A percentile compares a stretch with the other conserved stretches of the same genome.
These are phyloP conservation scores for Otolemur crassicaudatus DNA, from an alignment of 2,797 vertebrate species.

Conservation along the genomic window DNA sequence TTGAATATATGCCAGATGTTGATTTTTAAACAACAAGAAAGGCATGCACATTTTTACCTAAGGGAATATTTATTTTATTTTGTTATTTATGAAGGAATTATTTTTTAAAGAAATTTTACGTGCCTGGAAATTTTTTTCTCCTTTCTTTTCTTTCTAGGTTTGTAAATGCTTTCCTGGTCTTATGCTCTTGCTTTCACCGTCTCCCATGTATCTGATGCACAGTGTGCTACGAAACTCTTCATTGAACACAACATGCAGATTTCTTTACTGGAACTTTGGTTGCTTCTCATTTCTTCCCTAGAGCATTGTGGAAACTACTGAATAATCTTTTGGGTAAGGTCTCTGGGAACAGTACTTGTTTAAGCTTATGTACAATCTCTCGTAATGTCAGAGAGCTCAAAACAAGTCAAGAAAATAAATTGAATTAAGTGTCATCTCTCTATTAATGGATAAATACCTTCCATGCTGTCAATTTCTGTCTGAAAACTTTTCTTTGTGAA, in stretches of 20 bases:
- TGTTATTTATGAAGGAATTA: background rate
- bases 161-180: background rate
- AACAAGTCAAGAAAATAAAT: background rate
- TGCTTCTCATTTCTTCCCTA: background rate
- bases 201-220: background rate
- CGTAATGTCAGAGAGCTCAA: background rate
- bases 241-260: background rate
- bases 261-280: background rate
- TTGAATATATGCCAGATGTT: background rate
- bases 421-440: background rate
- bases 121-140: background rate
- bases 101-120: background rate
- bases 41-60: background rate
- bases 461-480: background rate
- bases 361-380: background rate
- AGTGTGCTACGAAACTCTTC: background rate
- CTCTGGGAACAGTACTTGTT: background rate
- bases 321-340: background rate
- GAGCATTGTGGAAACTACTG: background rate
- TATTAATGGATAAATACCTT: background rate
- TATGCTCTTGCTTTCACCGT: background rate
- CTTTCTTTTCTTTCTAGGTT: background rate
- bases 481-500: constrained; percentile 22
- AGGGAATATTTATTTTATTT: background rate
- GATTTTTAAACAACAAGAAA: background rate